Evolutionary conservation across 2,888 invertebrate species (phyloP).

Genomic region (Harpalus rufipes): DNA sequence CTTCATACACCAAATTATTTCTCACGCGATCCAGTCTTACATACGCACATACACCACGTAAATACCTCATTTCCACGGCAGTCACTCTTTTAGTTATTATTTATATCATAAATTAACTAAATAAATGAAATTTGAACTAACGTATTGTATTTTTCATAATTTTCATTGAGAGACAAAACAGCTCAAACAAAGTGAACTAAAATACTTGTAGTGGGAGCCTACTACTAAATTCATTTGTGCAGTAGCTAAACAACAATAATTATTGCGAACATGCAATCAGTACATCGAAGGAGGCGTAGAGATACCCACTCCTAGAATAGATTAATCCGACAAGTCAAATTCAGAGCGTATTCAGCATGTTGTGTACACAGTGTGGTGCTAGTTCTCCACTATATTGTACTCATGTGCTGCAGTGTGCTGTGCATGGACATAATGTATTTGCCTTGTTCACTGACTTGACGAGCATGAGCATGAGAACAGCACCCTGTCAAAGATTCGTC

Average conservation of each 20-base stretch:
- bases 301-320: constrained; percentile 31
- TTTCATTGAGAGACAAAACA: too few species aligned
- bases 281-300: constrained; percentile 1
- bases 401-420: background rate
- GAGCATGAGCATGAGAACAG: background rate
- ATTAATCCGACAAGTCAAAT: constrained; percentile 49
- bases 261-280: constrained; percentile 24
- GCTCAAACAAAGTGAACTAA: too few species aligned
- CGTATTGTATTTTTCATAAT: too few species aligned
- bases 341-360: constrained; percentile 8
- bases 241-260: constrained; percentile 26
- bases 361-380: constrained; percentile 10
- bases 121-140: too few species aligned
- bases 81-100: too few species aligned
- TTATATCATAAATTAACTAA: too few species aligned
- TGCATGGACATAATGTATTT: constrained; percentile 22
- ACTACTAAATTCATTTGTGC: constrained; percentile 22
- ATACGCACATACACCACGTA: too few species aligned
- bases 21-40: too few species aligned
- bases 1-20: too few species aligned
- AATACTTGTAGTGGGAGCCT: too few species aligned
- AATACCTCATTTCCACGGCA: too few species aligned
- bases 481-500: constrained; percentile 16
- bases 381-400: background rate
- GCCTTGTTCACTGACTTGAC: constrained; percentile 18